These are phyloP conservation scores for Dromaius novaehollandiae DNA, from an alignment of 2,113 vertebrate species.

Conservation along the genomic window DNA sequence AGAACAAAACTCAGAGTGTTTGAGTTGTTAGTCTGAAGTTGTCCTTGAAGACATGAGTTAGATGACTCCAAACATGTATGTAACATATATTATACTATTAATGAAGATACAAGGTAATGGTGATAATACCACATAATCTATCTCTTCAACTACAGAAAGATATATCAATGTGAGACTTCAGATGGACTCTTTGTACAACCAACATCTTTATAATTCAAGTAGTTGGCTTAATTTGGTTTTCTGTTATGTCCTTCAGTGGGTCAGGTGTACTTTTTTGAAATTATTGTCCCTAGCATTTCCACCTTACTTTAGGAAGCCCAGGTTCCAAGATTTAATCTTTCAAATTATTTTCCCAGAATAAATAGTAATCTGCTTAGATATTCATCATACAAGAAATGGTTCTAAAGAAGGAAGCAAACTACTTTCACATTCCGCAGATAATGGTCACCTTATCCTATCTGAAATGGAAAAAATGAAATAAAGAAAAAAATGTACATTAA, in stretches of 20 bases:
- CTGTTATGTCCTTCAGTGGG: neutral
- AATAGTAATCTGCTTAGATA: neutral
- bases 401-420: neutral
- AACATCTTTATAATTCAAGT: neutral
- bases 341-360: neutral
- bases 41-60: neutral
- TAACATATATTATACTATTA: neutral
- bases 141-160: neutral
- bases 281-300: neutral
- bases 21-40: neutral
- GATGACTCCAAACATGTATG: fast-evolving
- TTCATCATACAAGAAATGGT: neutral
- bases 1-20: neutral
- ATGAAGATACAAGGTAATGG: neutral
- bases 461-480: neutral
- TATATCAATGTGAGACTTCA: neutral
- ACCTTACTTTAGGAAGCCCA: neutral
- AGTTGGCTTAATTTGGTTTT: neutral
- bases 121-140: neutral
- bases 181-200: neutral
- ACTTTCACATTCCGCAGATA: neutral
- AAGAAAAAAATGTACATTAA: neutral
- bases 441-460: neutral
- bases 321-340: neutral
- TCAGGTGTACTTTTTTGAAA: neutral